phyloP scores from a whole-genome alignment of 2,113 vertebrate species.

The Zeus faber region DNA sequence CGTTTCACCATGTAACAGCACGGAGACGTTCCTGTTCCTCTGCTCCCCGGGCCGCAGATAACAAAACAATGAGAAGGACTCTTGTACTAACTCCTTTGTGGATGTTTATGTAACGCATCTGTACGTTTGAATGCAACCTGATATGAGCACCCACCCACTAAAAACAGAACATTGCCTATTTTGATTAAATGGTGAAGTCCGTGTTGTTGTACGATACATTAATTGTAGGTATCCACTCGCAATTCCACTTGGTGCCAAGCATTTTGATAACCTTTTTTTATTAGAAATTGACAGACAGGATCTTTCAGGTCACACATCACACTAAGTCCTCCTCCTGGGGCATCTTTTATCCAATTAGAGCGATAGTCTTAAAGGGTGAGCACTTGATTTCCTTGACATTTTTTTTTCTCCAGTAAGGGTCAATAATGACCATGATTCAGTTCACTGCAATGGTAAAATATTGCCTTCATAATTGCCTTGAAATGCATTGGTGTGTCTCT shows the following conservation, averaged over 20 bases:
- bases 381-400: conserved; percentile 23
- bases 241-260: conserved; percentile 3
- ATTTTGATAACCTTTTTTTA: conserved; percentile 50
- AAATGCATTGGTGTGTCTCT: neutral
- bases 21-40: conserved; percentile 35
- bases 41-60: conserved; percentile 11
- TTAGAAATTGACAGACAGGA: conserved; percentile 61
- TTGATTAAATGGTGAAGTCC: conserved; percentile 67
- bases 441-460: neutral
- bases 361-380: neutral
- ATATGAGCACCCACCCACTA: conserved; percentile 28
- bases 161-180: too few species aligned
- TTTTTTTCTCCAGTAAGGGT: too few species aligned
- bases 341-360: neutral
- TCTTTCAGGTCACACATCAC: neutral
- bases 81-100: conserved; percentile 35
- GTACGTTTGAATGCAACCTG: conserved; percentile 38
- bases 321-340: neutral
- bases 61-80: conserved; percentile 32
- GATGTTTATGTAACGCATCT: conserved; percentile 46
- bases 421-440: too few species aligned
- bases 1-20: conserved; percentile 31
- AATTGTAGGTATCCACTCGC: neutral
- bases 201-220: conserved; percentile 20
- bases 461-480: neutral